A percentile compares a stretch with the other conserved stretches of the same genome.
Conservation (phyloP, 2,797 vertebrate genomes). For the Tenualosa ilisha region DNA sequence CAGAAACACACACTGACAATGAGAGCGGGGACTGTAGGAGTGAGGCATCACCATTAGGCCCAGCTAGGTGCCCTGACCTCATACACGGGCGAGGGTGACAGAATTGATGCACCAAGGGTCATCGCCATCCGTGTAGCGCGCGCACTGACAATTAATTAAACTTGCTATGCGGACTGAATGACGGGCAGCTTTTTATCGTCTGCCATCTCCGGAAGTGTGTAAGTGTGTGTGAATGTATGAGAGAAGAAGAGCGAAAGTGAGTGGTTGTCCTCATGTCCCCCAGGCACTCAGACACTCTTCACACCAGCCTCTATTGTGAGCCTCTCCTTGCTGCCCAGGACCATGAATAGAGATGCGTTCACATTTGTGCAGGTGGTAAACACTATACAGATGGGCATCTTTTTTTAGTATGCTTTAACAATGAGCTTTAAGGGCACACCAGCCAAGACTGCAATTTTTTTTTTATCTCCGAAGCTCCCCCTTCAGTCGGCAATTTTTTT, state of each 20-base stretch:
- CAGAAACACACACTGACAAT: no score
- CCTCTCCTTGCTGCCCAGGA: constrained; percentile 86
- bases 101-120: constrained; percentile 63
- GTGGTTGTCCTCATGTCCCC: neutral
- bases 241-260: neutral
- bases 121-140: constrained; percentile 77
- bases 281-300: neutral
- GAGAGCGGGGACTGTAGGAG: no score
- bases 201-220: neutral
- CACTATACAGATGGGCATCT: constrained; percentile 87
- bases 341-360: constrained; percentile 88
- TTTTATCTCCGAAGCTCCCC: no score
- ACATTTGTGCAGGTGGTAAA: constrained; percentile 93
- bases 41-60: constrained; percentile 8
- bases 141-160: constrained; percentile 99
- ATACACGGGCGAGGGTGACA: neutral
- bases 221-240: neutral
- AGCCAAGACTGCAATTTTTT: no score
- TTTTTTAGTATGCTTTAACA: constrained; percentile 92
- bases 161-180: constrained; percentile 88
- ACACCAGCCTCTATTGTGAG: constrained; percentile 82
- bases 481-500: no score
- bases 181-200: constrained; percentile 74
- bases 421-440: constrained; percentile 59
- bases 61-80: neutral